These are phyloP conservation scores for Clarias batrachus DNA, from an alignment of 2,113 vertebrate genomes.

Conservation along the genomic window DNA sequence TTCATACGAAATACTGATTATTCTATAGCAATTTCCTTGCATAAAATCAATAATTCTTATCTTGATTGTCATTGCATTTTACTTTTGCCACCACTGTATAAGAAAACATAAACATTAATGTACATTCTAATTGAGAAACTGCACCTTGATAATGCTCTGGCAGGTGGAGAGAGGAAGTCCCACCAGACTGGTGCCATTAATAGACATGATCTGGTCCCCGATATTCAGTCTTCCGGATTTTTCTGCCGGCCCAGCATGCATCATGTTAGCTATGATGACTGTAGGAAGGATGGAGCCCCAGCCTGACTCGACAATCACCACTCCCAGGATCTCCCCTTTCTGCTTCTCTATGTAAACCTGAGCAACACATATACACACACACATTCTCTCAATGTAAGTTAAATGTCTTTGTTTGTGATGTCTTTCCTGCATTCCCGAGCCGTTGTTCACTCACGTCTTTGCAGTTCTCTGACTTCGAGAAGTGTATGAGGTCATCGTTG, in stretches of 20 bases:
- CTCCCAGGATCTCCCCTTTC: constrained; percentile 93
- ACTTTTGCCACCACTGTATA: too few species aligned
- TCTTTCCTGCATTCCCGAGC: neutral
- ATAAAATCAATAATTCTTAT: too few species aligned
- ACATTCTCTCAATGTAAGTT: neutral
- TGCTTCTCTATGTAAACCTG: constrained; percentile 94
- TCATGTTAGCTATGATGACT: constrained; percentile 98
- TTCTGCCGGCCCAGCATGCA: constrained; percentile 95
- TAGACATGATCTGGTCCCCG: constrained; percentile 98
- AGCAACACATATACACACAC: constrained; percentile 17
- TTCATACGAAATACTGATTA: too few species aligned
- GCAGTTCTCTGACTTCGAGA: constrained; percentile 98
- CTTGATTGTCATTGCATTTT: too few species aligned
- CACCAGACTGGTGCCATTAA: constrained; percentile 95
- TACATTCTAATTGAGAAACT: neutral
- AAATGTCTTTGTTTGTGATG: neutral
- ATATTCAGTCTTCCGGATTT: constrained; percentile 92
- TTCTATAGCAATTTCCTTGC: too few species aligned
- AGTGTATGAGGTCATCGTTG: constrained; percentile 96
- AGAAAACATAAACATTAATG: neutral
- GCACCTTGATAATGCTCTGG: constrained; percentile 97
- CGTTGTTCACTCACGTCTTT: constrained; percentile 81
- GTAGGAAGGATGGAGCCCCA: constrained; percentile 98
- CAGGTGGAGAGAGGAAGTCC: constrained; percentile 97
- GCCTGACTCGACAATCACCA: constrained; percentile 96